Evolutionary conservation across 2,888 invertebrate genomes (phyloP), one percentile per base, ranked within the genome.

Genomic region (Drosophila falleni): DNA sequence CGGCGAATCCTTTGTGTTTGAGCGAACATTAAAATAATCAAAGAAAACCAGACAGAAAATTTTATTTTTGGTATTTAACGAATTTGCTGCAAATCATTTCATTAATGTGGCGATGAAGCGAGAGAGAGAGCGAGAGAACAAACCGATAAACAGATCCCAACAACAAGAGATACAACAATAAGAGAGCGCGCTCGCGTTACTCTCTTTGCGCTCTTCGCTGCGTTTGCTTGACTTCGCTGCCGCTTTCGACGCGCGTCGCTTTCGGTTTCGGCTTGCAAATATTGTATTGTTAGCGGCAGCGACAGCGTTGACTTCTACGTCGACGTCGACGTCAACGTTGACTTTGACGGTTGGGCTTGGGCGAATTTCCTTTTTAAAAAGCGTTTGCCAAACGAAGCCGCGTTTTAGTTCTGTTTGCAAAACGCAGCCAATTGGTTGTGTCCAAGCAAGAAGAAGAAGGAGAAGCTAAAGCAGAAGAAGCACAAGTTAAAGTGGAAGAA

Each of bases 331-430:
- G 66, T 26, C 35, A 59, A 55, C 64, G 66, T 26, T 47, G 44
- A 47, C 64, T 58, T 37, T 62, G 68, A 65, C 75, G 82, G 75
- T 78, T 84, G 75, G 78, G 79, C 73, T 71, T 72, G 78, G 74
- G 84, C 74, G 65, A 69, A 72, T 87, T 85, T 80, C 80, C 89
- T 80, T 84, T 89, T 84, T 71, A 87, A 84, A 84, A 72, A 78
- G 73, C 70, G 78, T 71, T 44, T 56, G 78, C 41, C 39, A 65
- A 77, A 78, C 70, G 72, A 59, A 78, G 84, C 72, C 75, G 81
- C 74, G 81, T 65, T 83, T 91, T 87, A 91, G 91, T 91, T 91
- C 89, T 91, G 87, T 89, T 90, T 82, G 90, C 80, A 80, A 89
- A 84, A 78, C 89, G 87, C 80, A 90, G 80, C 78, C 85, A 90